Evolutionary conservation across 2,888 invertebrate species (phyloP), one percentile per base, ranked within the genome.

Genomic region (Eupithecia inturbata): DNA sequence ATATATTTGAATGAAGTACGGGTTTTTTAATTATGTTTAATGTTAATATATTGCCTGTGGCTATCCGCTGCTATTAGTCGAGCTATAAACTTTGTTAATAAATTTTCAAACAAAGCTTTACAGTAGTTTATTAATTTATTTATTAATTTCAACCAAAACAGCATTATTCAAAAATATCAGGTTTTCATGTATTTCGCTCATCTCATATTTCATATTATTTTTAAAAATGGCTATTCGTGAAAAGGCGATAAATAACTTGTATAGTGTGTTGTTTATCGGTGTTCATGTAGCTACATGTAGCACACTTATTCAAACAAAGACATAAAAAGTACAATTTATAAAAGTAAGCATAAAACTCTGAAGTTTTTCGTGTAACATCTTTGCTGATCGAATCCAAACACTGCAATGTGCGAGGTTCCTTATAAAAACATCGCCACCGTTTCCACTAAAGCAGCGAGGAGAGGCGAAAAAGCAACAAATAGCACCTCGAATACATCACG

Each of bases 381-480:
- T 73, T 79, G 53, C 68, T 85, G 89, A 91, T 91, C 71, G 71
- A 91, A 91, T 75, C 82, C 83, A 90, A 92, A 92, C 92, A 91
- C 75, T 75, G 71, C 72, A 78, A 83, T 85, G 82, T 85, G 83
- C 82, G 84, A 80, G 81, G 82, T 81, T 81, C 82, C 84, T 88
- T 87, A 85, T 68, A 86, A 90, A 85, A 90, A 90, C 87, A 91
- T 81, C 71, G 78, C 77, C 77, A 80, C 79, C 57, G 57, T 14
- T 53, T 26, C 57, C 26, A 57, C 57, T 57, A 57, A 12, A 57
- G 57, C 26, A 22, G 0, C 4, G 9, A 26, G 7, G 22, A 12
- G 22, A 19, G 10, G 26, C 14, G 26, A 5, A 26, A 49, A 26
- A 4, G 14, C 22, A 57, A 53, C 53, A 12, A 53, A 57, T 57